Evolutionary conservation across 1,140 invertebrate species (phyloP).

Genomic region (Cotesia typhae): DNA sequence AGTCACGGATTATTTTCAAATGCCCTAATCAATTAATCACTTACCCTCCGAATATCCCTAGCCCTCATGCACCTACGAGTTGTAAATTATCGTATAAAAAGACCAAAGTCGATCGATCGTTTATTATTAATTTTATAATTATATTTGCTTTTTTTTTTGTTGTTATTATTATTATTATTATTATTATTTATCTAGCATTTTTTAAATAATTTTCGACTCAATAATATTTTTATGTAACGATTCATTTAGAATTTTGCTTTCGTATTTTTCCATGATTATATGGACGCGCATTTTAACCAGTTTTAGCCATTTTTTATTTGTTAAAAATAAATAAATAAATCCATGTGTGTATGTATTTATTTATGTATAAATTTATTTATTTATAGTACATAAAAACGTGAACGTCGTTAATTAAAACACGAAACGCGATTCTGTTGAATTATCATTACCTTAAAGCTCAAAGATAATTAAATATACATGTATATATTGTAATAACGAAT

Average conservation of each 20-base stretch:
- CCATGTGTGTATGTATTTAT: too few relatives aligned
- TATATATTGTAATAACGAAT: neutral
- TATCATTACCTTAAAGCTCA: slow-evolving; percentile 6
- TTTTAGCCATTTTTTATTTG: too few relatives aligned
- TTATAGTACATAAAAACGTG: too few relatives aligned
- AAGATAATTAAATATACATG: neutral
- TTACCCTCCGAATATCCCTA: slow-evolving; percentile 11
- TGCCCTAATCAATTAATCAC: slow-evolving; percentile 16
- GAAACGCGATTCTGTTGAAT: slow-evolving; percentile 5
- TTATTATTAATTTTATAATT: neutral
- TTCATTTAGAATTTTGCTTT: too few relatives aligned
- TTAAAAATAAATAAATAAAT: too few relatives aligned
- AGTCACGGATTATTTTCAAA: neutral
- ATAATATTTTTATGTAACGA: neutral
- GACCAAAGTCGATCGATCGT: slow-evolving; percentile 2
- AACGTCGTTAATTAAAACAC: neutral
- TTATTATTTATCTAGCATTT: neutral
- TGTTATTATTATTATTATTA: neutral
- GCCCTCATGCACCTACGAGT: slow-evolving; percentile 29
- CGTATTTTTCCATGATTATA: too few relatives aligned
- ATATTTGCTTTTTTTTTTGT: neutral
- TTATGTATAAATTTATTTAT: too few relatives aligned
- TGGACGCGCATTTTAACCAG: too few relatives aligned
- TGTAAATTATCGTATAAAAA: slow-evolving; percentile 26
- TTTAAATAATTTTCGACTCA: neutral